These are phyloP conservation scores for Eulimnadia texana DNA, from an alignment of 1,140 invertebrate species.

Conservation along the genomic window DNA sequence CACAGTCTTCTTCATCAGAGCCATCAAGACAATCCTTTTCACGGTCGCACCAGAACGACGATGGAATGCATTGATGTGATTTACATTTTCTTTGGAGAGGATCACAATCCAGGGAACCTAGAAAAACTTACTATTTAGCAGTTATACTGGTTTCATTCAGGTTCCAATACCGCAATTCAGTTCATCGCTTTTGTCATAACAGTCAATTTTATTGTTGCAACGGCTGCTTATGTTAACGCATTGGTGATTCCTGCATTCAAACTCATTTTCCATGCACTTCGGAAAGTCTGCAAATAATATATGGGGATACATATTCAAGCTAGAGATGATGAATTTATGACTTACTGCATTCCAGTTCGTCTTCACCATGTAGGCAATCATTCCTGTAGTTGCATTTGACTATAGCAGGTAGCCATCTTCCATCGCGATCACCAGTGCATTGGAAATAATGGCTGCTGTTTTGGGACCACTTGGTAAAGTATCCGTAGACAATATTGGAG, in stretches of 20 bases:
- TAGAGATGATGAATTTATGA: background rate
- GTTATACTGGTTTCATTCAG: no score
- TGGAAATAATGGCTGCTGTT: constrained; percentile 17
- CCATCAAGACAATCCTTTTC: constrained; percentile 31
- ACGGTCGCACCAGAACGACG: constrained; percentile 30
- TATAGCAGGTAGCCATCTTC: constrained; percentile 26
- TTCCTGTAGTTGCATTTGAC: constrained; percentile 28
- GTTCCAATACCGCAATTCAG: constrained; percentile 30
- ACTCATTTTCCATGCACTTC: constrained; percentile 19
- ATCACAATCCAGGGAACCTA: no score
- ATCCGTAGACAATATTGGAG: background rate
- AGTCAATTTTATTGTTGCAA: constrained; percentile 30
- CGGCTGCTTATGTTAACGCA: constrained; percentile 25
- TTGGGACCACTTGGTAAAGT: background rate
- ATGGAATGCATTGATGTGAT: constrained; percentile 30
- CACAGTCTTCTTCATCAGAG: constrained; percentile 32
- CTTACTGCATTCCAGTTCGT: constrained; percentile 32
- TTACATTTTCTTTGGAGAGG: background rate
- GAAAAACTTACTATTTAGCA: no score
- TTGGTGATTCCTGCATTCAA: constrained; percentile 28
- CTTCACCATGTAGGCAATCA: constrained; percentile 33
- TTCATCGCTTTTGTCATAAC: constrained; percentile 33
- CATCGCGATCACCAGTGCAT: constrained; percentile 25
- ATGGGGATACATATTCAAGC: background rate
- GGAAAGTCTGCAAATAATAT: constrained; percentile 16